These are phyloP conservation scores for Drosophila cardini DNA, from an alignment of 1,140 invertebrate genomes.

Conservation along the genomic window DNA sequence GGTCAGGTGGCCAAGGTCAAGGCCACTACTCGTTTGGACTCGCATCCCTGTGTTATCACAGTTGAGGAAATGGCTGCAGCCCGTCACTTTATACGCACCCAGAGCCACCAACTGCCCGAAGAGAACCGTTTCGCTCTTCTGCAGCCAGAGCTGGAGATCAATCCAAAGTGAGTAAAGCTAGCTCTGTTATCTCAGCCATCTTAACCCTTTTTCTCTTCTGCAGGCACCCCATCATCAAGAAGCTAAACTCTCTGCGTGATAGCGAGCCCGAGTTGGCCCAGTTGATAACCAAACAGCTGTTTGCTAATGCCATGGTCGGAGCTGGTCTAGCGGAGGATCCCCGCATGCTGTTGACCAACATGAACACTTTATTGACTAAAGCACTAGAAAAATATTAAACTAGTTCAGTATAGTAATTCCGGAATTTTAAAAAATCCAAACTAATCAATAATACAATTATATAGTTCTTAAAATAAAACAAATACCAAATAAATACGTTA, in stretches of 20 bases:
- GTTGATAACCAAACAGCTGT: conserved; percentile 95
- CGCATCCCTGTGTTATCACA: conserved; percentile 96
- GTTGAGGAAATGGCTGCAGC: conserved; percentile 98
- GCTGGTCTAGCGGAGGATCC: conserved; percentile 98
- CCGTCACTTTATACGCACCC: conserved; percentile 96
- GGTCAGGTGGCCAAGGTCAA: conserved; percentile 93
- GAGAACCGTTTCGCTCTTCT: conserved; percentile 94
- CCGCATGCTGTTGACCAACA: conserved; percentile 91
- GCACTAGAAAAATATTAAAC: conserved; percentile 92
- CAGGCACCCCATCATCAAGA: conserved; percentile 96
- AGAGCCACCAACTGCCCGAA: conserved; percentile 92
- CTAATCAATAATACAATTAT: conserved; percentile 18
- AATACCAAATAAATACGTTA: conserved; percentile 19
- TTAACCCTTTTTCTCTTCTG: neutral
- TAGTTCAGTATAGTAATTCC: neutral
- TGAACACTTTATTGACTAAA: conserved; percentile 94
- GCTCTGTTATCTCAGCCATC: neutral
- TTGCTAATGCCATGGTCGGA: conserved; percentile 97
- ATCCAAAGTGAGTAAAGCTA: conserved; percentile 91
- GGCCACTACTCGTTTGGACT: conserved; percentile 92
- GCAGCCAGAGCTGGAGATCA: conserved; percentile 96
- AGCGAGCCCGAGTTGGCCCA: conserved; percentile 92
- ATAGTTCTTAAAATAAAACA: conserved; percentile 10
- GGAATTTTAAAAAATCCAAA: conserved; percentile 25
- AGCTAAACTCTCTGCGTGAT: conserved; percentile 90